Percentiles rank a stretch among this genome's conserved stretches.
Conservation (phyloP, 2,888 invertebrate genomes). For the Erebia aethiops region DNA sequence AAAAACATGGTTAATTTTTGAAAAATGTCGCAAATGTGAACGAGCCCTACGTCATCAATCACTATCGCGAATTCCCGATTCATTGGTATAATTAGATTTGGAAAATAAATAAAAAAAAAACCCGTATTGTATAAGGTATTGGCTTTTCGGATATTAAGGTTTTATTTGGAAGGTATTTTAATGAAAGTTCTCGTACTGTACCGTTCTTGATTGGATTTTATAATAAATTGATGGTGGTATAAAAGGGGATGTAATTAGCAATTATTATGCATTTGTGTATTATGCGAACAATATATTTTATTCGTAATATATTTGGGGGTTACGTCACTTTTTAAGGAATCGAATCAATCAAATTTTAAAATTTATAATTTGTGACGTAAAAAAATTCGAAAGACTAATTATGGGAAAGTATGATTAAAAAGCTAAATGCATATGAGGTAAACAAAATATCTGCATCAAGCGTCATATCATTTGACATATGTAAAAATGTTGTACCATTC, state of each 20-base stretch:
- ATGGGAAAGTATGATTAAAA: not conserved
- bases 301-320: constrained; percentile 14
- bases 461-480: not conserved
- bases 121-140: constrained; percentile 39
- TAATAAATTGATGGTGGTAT: constrained; percentile 29
- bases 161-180: constrained; percentile 48
- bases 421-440: constrained; percentile 1
- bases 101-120: constrained; percentile 48
- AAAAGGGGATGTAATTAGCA: constrained; percentile 30
- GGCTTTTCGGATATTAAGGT: constrained; percentile 45
- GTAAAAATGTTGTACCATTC: not conserved
- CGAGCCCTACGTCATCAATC: constrained; percentile 58
- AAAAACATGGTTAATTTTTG: not conserved
- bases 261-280: constrained; percentile 28
- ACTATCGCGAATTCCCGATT: constrained; percentile 59
- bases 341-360: constrained; percentile 21
- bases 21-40: constrained; percentile 35
- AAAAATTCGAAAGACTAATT: not conserved
- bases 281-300: constrained; percentile 13
- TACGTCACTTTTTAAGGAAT: constrained; percentile 16
- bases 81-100: constrained; percentile 65
- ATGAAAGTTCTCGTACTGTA: constrained; percentile 43
- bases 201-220: constrained; percentile 34
- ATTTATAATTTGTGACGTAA: constrained; percentile 1
- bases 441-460: not conserved